A percentile compares a stretch with the other conserved stretches of the same genome.
These are phyloP conservation scores for Acrocephalus arundinaceus DNA, from an alignment of 2,113 vertebrate species.

Conservation along the genomic window DNA sequence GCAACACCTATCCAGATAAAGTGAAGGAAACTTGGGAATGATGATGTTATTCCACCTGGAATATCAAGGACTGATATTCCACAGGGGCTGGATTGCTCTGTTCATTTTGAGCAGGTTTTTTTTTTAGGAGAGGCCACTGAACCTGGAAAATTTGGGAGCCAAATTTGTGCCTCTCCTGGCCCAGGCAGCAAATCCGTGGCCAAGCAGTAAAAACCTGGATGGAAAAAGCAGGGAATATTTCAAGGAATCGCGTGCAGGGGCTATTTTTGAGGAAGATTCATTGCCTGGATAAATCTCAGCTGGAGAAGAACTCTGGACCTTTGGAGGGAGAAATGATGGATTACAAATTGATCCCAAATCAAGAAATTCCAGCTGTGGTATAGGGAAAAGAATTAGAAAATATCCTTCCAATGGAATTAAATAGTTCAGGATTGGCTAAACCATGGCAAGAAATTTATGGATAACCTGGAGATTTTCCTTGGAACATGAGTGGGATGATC, in stretches of 20 bases:
- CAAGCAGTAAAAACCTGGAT: slow-evolving; percentile 11
- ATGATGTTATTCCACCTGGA: background rate
- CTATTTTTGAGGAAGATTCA: background rate
- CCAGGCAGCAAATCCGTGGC: background rate
- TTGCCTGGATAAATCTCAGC: slow-evolving; percentile 24
- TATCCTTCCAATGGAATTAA: background rate
- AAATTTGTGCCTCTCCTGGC: background rate
- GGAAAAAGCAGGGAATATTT: background rate
- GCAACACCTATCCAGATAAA: background rate
- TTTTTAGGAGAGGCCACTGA: background rate
- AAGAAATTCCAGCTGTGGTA: background rate
- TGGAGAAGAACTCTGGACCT: background rate
- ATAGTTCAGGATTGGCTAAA: background rate
- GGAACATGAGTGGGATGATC: background rate
- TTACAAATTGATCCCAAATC: background rate
- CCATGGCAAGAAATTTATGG: background rate
- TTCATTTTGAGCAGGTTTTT: background rate
- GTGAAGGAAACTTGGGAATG: background rate
- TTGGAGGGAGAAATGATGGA: background rate
- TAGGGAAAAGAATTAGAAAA: background rate
- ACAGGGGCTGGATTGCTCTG: rapidly evolving
- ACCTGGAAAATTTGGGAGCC: background rate
- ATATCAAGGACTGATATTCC: background rate
- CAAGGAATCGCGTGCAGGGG: background rate
- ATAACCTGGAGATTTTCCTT: background rate